Evolutionary conservation across 1,140 invertebrate genomes (phyloP).

Genomic region (Heliconius himera): DNA sequence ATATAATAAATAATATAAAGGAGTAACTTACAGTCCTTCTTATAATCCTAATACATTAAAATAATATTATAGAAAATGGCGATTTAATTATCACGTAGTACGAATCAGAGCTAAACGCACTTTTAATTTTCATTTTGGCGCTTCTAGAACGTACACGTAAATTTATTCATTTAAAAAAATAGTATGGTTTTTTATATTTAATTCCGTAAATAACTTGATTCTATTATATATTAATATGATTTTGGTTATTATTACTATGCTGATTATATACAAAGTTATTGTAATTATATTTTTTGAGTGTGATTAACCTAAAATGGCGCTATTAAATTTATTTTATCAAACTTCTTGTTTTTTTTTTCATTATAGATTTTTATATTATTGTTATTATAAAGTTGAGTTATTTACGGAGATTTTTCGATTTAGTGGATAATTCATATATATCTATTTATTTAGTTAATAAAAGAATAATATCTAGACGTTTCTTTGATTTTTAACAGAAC

Average conservation of each 20-base stretch:
- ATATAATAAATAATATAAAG: constrained; percentile 53
- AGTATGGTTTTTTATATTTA: background rate
- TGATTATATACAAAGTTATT: too few species aligned
- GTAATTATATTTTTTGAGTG: too few species aligned
- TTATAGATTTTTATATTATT: background rate
- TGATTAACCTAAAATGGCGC: too few species aligned
- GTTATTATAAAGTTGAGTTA: background rate
- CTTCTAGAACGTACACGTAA: constrained; percentile 49
- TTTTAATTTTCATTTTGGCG: constrained; percentile 49
- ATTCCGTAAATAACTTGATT: constrained; percentile 4
- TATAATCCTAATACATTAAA: background rate
- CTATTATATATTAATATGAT: background rate
- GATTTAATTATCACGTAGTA: constrained; percentile 48
- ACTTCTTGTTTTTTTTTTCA: background rate
- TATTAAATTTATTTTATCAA: background rate
- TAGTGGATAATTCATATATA: constrained; percentile 69
- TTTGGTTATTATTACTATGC: background rate
- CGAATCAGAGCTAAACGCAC: constrained; percentile 54
- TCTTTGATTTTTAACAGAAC: constrained; percentile 17
- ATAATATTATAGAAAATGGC: constrained; percentile 19
- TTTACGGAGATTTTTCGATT: constrained; percentile 53
- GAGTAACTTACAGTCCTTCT: constrained; percentile 1
- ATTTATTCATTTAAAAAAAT: constrained; percentile 13
- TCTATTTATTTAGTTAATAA: constrained; percentile 72
- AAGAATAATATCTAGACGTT: constrained; percentile 43